Percentiles rank a stretch among this genome's conserved stretches.
Conservation (phyloP, 2,113 vertebrate species). For the Talpa occidentalis region DNA sequence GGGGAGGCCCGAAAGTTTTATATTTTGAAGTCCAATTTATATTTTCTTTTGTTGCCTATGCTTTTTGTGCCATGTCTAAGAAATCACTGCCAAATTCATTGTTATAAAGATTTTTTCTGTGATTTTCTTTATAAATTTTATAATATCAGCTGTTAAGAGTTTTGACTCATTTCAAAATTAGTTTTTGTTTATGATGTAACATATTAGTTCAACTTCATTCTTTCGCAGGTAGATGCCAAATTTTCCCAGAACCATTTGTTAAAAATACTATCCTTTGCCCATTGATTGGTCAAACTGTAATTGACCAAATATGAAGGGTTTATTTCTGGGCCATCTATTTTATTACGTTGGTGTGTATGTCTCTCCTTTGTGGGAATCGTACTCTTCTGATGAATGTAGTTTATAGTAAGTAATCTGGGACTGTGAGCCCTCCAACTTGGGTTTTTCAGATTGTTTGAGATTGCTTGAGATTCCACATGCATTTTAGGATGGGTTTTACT, state of each 20-base stretch:
- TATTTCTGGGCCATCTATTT: constrained; percentile 5
- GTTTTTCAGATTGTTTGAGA: background rate
- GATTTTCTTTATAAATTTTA: constrained; percentile 29
- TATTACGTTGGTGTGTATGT: background rate
- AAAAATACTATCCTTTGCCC: background rate
- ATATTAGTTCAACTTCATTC: background rate
- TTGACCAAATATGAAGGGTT: background rate
- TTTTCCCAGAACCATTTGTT: constrained; percentile 17
- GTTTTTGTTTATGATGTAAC: background rate
- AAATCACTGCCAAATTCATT: background rate
- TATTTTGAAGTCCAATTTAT: background rate
- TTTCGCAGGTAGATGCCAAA: background rate
- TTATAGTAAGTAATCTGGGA: background rate
- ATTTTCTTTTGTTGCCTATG: background rate
- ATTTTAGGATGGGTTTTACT: background rate
- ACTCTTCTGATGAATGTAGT: constrained; percentile 3
- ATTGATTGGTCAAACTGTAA: background rate
- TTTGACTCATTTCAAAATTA: background rate
- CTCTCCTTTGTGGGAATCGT: background rate
- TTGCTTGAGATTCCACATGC: background rate
- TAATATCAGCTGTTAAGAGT: background rate
- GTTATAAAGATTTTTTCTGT: background rate
- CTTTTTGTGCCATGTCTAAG: background rate
- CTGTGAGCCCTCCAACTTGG: background rate
- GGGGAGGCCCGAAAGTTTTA: background rate